These are phyloP conservation scores for Gymnorhina tibicen DNA, from an alignment of 2,113 vertebrate species.

Conservation along the genomic window DNA sequence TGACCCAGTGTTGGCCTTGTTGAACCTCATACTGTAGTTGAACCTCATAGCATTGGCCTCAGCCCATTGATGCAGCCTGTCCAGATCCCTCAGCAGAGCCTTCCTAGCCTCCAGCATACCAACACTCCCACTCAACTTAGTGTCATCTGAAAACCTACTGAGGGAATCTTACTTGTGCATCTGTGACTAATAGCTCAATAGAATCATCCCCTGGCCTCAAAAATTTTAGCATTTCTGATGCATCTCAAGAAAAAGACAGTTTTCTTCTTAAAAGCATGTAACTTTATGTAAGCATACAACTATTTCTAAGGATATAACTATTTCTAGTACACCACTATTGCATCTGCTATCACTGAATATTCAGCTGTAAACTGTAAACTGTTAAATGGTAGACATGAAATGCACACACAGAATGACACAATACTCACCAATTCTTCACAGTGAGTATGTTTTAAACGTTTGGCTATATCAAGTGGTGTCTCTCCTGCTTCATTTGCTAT, in stretches of 20 bases:
- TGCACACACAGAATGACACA: background rate
- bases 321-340: background rate
- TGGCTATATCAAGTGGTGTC: slow-evolving; percentile 88
- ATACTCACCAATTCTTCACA: slow-evolving; percentile 92
- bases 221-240: background rate
- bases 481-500: slow-evolving; percentile 91
- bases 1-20: background rate
- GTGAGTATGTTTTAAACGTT: slow-evolving; percentile 82
- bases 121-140: background rate
- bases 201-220: background rate
- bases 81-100: background rate
- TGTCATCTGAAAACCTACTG: background rate
- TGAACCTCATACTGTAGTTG: background rate
- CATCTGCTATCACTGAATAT: background rate
- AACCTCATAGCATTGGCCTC: background rate
- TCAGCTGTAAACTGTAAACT: background rate
- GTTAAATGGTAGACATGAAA: background rate
- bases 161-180: background rate
- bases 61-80: background rate
- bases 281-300: background rate
- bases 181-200: background rate
- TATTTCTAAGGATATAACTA: background rate
- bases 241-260: background rate
- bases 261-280: background rate
- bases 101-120: background rate